phyloP scores from a whole-genome alignment of 2,113 vertebrate genomes.

The Montifringilla adamsi region DNA sequence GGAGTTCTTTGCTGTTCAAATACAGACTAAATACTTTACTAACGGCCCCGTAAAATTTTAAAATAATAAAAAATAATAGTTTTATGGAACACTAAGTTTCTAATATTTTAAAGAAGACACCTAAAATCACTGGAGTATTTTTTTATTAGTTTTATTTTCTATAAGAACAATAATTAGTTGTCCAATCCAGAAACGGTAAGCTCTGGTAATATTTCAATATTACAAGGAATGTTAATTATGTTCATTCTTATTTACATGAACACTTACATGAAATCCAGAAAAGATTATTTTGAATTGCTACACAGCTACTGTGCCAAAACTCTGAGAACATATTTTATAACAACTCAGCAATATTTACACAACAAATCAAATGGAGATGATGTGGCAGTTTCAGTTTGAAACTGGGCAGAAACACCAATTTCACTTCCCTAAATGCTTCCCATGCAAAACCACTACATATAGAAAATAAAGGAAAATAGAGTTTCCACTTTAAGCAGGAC shows the following conservation, averaged over 20 bases:
- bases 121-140: not conserved
- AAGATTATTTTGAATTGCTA: not conserved
- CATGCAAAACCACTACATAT: not conserved
- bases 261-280: not conserved
- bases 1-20: not conserved
- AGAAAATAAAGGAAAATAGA: not conserved
- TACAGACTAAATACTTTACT: not conserved
- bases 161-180: not conserved
- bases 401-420: not conserved
- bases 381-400: not conserved
- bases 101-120: not conserved
- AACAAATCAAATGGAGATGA: not conserved
- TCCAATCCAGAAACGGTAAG: not conserved
- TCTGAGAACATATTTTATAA: not conserved
- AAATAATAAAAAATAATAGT: not conserved
- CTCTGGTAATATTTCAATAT: not conserved
- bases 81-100: not conserved
- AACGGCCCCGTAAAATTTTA: rapidly evolving
- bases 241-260: not conserved
- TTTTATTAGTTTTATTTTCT: not conserved
- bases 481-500: not conserved
- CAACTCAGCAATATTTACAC: not conserved
- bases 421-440: not conserved
- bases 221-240: not conserved
- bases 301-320: not conserved